phyloP scores from a whole-genome alignment of 2,113 vertebrate genomes.

The Pao palembangensis region DNA sequence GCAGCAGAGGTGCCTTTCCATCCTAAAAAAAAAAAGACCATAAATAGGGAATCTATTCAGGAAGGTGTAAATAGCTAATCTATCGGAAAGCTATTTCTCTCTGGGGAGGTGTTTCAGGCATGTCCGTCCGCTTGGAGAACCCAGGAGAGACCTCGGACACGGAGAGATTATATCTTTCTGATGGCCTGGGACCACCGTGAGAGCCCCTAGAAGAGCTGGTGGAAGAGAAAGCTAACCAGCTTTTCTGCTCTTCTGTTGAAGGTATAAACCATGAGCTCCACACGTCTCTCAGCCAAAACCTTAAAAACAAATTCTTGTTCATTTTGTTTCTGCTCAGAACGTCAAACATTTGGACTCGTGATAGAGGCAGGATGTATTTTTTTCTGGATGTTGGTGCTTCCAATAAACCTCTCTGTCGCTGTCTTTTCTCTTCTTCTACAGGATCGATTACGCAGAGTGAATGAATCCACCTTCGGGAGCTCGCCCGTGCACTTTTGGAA shows the following conservation, averaged over 20 bases:
- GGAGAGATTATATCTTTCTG: too few relatives aligned
- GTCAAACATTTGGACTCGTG: conserved; percentile 9
- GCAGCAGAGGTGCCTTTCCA: not conserved
- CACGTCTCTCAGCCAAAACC: conserved; percentile 10
- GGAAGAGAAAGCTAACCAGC: not conserved
- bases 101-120: too few relatives aligned
- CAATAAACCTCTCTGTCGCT: not conserved
- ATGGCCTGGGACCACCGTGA: too few relatives aligned
- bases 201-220: too few relatives aligned
- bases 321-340: not conserved
- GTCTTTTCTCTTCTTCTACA: not conserved
- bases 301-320: not conserved
- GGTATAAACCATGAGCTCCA: not conserved
- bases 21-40: not conserved
- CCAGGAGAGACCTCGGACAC: too few relatives aligned
- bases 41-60: not conserved
- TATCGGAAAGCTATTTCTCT: too few relatives aligned
- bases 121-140: too few relatives aligned
- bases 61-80: not conserved
- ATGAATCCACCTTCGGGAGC: too few relatives aligned
- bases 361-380: too few relatives aligned
- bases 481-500: too few relatives aligned
- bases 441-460: too few relatives aligned
- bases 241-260: not conserved
- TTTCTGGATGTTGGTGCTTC: not conserved